A percentile compares a stretch with the other conserved stretches of the same genome.
phyloP scores from a whole-genome alignment of 2,888 invertebrate genomes.

The Xylophagus ater region DNA sequence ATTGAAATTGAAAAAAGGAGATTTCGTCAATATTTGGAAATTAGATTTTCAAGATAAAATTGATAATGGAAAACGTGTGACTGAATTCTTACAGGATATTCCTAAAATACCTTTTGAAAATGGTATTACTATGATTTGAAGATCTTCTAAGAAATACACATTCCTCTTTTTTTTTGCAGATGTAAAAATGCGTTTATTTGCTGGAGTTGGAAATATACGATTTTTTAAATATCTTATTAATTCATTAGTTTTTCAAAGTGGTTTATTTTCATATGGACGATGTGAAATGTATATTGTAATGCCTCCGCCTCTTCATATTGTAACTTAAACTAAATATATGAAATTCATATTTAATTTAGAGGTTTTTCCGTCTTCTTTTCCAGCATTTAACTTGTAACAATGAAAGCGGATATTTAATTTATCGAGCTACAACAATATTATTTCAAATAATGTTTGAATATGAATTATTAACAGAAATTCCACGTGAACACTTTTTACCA shows the following conservation, averaged over 20 bases:
- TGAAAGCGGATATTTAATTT: slow-evolving; percentile 41
- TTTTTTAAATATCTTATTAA: slow-evolving; percentile 54
- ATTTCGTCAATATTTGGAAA: slow-evolving; percentile 49
- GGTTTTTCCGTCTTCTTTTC: slow-evolving; percentile 18
- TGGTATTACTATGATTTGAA: background rate
- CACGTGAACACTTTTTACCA: slow-evolving; percentile 55
- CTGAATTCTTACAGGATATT: slow-evolving; percentile 44
- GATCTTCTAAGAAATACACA: background rate
- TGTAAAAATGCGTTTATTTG: slow-evolving; percentile 49
- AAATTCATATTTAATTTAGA: background rate
- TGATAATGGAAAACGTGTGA: slow-evolving; percentile 44
- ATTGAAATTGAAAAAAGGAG: slow-evolving; percentile 41
- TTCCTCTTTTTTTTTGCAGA: slow-evolving; percentile 36
- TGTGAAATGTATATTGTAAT: slow-evolving; percentile 51
- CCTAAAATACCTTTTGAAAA: slow-evolving; percentile 27
- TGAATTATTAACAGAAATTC: slow-evolving; percentile 48
- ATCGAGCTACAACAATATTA: slow-evolving; percentile 48
- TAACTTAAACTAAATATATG: slow-evolving; percentile 32
- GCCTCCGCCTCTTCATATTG: slow-evolving; percentile 49
- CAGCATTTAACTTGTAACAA: slow-evolving; percentile 48
- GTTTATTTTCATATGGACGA: slow-evolving; percentile 46
- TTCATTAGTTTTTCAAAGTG: slow-evolving; percentile 48
- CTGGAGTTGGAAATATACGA: slow-evolving; percentile 37
- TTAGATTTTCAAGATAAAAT: slow-evolving; percentile 47
- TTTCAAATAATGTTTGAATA: slow-evolving; percentile 59